phyloP scores from a whole-genome alignment of 2,797 vertebrate genomes.

The Monodelphis domestica region DNA sequence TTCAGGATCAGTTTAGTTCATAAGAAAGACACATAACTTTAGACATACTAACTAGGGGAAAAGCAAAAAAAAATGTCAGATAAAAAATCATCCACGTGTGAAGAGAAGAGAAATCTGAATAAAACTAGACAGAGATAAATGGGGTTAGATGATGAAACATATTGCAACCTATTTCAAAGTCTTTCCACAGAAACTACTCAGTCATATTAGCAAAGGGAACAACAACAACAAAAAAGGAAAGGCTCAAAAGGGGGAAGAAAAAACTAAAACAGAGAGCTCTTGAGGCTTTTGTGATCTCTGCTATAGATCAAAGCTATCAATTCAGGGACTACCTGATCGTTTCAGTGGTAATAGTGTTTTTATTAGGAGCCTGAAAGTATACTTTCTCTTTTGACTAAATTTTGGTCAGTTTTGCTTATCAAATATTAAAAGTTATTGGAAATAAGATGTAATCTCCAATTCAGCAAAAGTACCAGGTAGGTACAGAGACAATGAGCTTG shows the following conservation, averaged over 20 bases:
- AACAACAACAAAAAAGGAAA: conserved; percentile 18
- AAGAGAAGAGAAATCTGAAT: conserved; percentile 62
- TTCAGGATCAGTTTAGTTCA: conserved; percentile 6
- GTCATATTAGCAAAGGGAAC: conserved; percentile 48
- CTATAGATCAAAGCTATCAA: conserved; percentile 21
- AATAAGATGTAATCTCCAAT: too few species aligned
- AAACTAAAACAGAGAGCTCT: neutral
- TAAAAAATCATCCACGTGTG: conserved; percentile 43
- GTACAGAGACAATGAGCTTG: too few species aligned
- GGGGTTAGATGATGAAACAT: conserved; percentile 60
- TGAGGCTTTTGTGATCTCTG: too few species aligned
- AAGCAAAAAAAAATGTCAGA: conserved; percentile 55
- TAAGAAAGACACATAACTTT: conserved; percentile 26
- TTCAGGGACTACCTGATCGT: neutral
- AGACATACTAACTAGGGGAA: conserved; percentile 56
- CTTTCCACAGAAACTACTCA: conserved; percentile 52
- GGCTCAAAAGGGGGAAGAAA: conserved; percentile 3
- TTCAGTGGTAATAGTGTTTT: conserved; percentile 37
- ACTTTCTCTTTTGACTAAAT: neutral
- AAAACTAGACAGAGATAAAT: conserved; percentile 73
- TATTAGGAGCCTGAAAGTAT: neutral
- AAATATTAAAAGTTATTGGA: too few species aligned
- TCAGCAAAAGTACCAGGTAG: too few species aligned
- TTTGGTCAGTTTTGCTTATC: conserved; percentile 10
- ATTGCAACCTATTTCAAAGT: conserved; percentile 61